These are phyloP conservation scores for Brienomyrus brachyistius DNA, from an alignment of 2,113 vertebrate genomes.

Conservation along the genomic window DNA sequence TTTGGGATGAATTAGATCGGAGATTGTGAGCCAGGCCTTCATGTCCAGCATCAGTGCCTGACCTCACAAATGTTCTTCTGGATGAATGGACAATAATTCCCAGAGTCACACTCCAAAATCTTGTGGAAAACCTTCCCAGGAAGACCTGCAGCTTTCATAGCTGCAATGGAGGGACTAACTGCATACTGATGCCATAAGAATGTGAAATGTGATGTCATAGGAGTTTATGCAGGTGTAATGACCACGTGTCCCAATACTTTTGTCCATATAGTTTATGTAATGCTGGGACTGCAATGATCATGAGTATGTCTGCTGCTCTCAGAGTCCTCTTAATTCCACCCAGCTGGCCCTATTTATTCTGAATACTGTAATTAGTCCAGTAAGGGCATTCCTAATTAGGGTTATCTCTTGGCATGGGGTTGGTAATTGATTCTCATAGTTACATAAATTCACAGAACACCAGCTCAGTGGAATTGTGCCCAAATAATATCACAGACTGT, in stretches of 20 bases:
- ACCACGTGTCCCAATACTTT: background rate
- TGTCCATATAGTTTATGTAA: background rate
- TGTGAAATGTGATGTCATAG: background rate
- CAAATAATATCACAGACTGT: background rate
- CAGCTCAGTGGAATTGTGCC: background rate
- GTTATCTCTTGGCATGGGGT: background rate
- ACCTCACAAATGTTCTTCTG: background rate
- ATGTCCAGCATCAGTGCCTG: background rate
- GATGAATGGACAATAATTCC: background rate
- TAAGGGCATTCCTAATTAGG: background rate
- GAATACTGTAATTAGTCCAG: background rate
- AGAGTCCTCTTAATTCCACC: background rate
- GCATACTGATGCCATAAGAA: background rate
- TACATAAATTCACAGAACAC: background rate
- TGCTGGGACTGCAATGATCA: background rate
- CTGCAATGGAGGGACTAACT: background rate
- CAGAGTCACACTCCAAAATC: background rate
- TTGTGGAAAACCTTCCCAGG: background rate
- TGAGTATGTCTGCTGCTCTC: background rate
- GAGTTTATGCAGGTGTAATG: background rate
- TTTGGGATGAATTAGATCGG: background rate
- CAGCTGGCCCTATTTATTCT: constrained; percentile 1
- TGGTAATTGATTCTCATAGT: background rate
- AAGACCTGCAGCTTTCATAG: background rate
- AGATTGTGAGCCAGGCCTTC: background rate